Percentiles rank a stretch among this genome's conserved stretches.
Conservation (phyloP, 53 echinoderm and acorn worm species). For the Pentamera pediparva region DNA sequence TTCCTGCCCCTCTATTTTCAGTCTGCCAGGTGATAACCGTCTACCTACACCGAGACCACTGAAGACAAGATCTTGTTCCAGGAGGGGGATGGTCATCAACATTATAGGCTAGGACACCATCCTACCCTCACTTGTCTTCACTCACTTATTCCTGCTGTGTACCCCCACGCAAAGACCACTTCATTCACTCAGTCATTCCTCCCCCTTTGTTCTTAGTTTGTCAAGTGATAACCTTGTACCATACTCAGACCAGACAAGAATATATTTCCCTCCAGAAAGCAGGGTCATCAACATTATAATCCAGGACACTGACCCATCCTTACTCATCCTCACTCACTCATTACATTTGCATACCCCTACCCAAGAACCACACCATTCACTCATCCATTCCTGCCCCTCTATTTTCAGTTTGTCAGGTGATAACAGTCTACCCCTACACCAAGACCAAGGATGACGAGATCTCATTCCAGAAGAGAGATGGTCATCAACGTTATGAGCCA, state of each 20-base stretch:
- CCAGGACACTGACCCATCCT: too few relatives aligned
- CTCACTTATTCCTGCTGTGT: too few relatives aligned
- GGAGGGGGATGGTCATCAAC: conserved; percentile 81
- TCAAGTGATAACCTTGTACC: conserved; percentile 86
- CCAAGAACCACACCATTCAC: too few relatives aligned
- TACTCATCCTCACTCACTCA: too few relatives aligned
- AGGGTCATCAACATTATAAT: conserved; percentile 71
- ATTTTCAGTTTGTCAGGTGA: conserved; percentile 75
- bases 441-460: conserved; percentile 88
- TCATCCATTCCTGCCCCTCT: background rate
- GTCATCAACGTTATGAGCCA: conserved; percentile 79
- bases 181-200: too few relatives aligned
- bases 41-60: conserved; percentile 75
- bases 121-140: too few relatives aligned
- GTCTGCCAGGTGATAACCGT: conserved; percentile 92
- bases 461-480: conserved; percentile 74
- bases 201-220: conserved; percentile 39
- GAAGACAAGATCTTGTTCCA: conserved; percentile 82
- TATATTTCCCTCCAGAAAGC: conserved; percentile 85
- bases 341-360: too few relatives aligned
- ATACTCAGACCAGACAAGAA: conserved; percentile 74
- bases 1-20: background rate
- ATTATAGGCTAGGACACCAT: conserved; percentile 74
- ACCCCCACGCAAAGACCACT: too few relatives aligned
- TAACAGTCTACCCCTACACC: conserved; percentile 80